Conservation (phyloP, 2,797 vertebrate genomes). For the Eremophila alpestris region DNA sequence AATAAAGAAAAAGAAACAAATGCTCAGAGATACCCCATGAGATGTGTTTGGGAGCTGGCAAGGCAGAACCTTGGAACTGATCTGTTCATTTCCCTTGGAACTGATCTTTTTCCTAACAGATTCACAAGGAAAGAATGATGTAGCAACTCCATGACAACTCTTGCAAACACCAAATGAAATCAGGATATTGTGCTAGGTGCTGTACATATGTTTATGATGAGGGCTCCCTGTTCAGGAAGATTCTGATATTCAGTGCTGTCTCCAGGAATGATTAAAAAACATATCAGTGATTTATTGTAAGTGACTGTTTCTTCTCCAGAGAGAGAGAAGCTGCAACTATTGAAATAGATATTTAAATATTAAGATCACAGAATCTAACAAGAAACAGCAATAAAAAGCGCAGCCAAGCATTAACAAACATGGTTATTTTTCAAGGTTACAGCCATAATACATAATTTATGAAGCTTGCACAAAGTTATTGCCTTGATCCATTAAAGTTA, state of each 20-base stretch:
- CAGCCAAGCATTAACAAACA: slow-evolving; percentile 44
- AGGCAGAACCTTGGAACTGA: neutral
- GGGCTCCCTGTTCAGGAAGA: neutral
- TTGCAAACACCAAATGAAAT: neutral
- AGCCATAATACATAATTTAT: slow-evolving; percentile 55
- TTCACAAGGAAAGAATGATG: neutral
- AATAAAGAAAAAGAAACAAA: neutral
- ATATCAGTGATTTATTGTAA: neutral
- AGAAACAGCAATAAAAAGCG: slow-evolving; percentile 42
- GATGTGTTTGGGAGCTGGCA: neutral
- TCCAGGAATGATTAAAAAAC: neutral
- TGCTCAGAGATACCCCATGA: neutral
- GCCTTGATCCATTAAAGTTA: slow-evolving; percentile 45
- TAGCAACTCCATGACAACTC: neutral
- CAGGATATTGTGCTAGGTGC: neutral
- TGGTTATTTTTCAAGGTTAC: slow-evolving; percentile 60
- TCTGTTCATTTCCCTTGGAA: neutral
- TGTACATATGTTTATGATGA: neutral
- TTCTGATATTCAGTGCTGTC: neutral
- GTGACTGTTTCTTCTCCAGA: neutral
- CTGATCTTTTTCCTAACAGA: neutral
- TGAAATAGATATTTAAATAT: slow-evolving; percentile 43
- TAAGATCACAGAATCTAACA: slow-evolving; percentile 32
- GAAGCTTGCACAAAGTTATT: slow-evolving; percentile 43
- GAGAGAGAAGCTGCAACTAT: neutral